Evolutionary conservation across 2,888 invertebrate species (phyloP).

Genomic region (Ichneumoninae sp.): DNA sequence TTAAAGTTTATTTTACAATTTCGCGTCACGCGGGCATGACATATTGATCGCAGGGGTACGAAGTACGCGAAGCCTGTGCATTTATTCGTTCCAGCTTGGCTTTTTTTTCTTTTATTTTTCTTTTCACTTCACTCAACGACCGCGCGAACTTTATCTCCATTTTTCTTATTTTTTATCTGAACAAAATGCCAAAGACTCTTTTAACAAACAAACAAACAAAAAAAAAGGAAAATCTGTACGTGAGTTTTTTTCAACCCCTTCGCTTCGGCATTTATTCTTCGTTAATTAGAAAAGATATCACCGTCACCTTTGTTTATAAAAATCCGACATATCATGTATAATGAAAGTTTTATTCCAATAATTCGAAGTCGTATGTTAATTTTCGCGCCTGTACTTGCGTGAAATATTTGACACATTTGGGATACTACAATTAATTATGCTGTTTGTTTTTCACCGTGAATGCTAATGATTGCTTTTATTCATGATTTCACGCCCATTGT

Average conservation of each 20-base stretch:
- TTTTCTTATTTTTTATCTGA: neutral
- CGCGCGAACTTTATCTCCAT: neutral
- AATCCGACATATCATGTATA: neutral
- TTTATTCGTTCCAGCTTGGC: neutral
- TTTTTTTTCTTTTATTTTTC: neutral
- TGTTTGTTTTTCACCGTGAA: neutral
- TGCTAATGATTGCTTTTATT: neutral
- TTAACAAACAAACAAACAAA: neutral
- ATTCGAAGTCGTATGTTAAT: neutral
- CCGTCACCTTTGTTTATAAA: neutral
- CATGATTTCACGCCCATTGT: neutral
- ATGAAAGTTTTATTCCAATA: neutral
- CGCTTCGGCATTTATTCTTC: neutral
- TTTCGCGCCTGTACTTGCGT: no score
- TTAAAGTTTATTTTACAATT: constrained; percentile 9
- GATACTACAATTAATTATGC: neutral
- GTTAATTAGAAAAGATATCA: neutral
- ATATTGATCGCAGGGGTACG: constrained; percentile 1
- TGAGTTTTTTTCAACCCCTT: neutral
- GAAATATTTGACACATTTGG: neutral
- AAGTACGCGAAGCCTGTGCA: neutral
- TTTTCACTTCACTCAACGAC: neutral
- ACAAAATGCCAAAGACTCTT: neutral
- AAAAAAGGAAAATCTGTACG: neutral
- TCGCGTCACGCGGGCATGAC: neutral